Conservation (phyloP, 1,140 invertebrate genomes). For the Cataglyphis hispanica region DNA sequence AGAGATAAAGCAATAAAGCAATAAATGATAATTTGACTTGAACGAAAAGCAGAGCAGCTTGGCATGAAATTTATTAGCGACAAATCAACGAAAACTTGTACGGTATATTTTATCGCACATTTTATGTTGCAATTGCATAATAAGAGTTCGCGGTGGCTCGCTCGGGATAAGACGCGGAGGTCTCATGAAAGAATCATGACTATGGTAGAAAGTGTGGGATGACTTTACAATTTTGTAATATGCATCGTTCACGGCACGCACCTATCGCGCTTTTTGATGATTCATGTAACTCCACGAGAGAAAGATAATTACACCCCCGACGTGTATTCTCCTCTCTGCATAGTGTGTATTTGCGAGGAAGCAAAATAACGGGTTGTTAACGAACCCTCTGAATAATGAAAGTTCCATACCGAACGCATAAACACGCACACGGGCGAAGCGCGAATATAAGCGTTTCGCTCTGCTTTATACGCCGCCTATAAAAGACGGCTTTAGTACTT, state of each 20-base stretch:
- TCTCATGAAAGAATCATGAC: slow-evolving; percentile 55
- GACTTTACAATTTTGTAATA: slow-evolving; percentile 49
- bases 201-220: slow-evolving; percentile 16
- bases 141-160: slow-evolving; percentile 2
- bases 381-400: slow-evolving; percentile 70
- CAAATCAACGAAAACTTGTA: background rate
- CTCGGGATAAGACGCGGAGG: background rate
- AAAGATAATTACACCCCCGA: slow-evolving; percentile 55
- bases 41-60: background rate
- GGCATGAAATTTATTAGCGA: background rate
- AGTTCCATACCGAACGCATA: slow-evolving; percentile 71
- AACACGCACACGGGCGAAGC: slow-evolving; percentile 63
- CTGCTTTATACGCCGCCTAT: slow-evolving; percentile 67
- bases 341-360: slow-evolving; percentile 24
- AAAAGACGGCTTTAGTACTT: slow-evolving; percentile 71
- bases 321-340: slow-evolving; percentile 17
- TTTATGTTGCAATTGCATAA: background rate
- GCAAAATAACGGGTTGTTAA: slow-evolving; percentile 69
- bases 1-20: no score
- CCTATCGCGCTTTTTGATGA: slow-evolving; percentile 50
- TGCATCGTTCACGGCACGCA: slow-evolving; percentile 49
- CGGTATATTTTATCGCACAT: background rate
- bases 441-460: slow-evolving; percentile 67
- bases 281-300: slow-evolving; percentile 34
- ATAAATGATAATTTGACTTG: background rate